These are phyloP conservation scores for Listronotus oregonensis DNA, from an alignment of 1,140 invertebrate species.

Conservation along the genomic window DNA sequence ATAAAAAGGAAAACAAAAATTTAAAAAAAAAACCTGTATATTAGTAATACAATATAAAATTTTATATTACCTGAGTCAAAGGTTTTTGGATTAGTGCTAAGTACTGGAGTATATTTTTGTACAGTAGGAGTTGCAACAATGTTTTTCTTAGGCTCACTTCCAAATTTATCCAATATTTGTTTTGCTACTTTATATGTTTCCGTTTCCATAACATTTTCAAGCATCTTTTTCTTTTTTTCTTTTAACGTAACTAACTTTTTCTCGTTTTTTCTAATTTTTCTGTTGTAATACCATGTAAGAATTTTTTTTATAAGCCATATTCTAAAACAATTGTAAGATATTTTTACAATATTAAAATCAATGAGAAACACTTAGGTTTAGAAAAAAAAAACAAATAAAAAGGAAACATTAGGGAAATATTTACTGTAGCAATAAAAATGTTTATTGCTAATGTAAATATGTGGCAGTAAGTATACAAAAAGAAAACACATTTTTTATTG, in stretches of 20 bases:
- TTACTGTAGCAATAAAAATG: too few species aligned
- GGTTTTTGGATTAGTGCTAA: slow-evolving; percentile 1
- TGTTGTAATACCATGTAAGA: slow-evolving; percentile 86
- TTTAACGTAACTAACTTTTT: slow-evolving; percentile 74
- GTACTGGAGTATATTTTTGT: slow-evolving; percentile 14
- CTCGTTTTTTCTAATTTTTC: slow-evolving; percentile 81
- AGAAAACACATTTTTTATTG: too few species aligned
- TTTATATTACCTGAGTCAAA: too few species aligned
- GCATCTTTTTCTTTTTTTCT: slow-evolving; percentile 83
- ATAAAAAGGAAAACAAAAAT: too few species aligned
- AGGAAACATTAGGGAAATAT: too few species aligned
- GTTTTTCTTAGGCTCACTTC: slow-evolving; percentile 60
- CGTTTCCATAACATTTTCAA: slow-evolving; percentile 96
- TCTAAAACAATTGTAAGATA: slow-evolving; percentile 59
- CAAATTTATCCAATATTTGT: slow-evolving; percentile 89
- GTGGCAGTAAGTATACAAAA: too few species aligned
- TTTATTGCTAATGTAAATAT: too few species aligned
- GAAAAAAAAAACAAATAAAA: too few species aligned
- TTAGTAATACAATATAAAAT: too few species aligned
- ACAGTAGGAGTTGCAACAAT: slow-evolving; percentile 7
- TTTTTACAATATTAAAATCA: too few species aligned
- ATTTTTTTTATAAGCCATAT: slow-evolving; percentile 77
- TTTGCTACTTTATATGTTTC: slow-evolving; percentile 97
- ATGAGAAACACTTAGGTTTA: too few species aligned
- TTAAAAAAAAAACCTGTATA: too few species aligned